phyloP scores from a whole-genome alignment of 1,140 invertebrate species.

The Lordiphosa collinella region DNA sequence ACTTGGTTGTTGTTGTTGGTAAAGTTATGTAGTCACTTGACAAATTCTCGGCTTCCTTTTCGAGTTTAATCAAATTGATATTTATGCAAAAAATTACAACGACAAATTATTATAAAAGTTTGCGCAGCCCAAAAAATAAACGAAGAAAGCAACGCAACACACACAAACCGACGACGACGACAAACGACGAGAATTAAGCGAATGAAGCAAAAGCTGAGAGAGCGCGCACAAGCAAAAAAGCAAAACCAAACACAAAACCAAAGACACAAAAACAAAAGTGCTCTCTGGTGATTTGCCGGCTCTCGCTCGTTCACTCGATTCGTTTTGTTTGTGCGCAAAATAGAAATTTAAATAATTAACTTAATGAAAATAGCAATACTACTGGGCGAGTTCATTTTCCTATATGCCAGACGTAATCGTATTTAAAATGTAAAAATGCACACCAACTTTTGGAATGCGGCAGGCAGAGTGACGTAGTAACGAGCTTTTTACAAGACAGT shows the following conservation, averaged over 20 bases:
- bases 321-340: constrained; percentile 8
- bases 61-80: constrained; percentile 44
- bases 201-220: constrained; percentile 28
- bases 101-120: constrained; percentile 47
- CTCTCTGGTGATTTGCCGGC: constrained; percentile 13
- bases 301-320: constrained; percentile 3
- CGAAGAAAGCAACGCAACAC: constrained; percentile 49
- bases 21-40: constrained; percentile 26
- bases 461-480: constrained; percentile 3
- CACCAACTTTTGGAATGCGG: neutral
- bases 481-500: constrained; percentile 13
- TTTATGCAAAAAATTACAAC: constrained; percentile 62
- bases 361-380: constrained; percentile 40
- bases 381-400: neutral
- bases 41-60: neutral
- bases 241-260: constrained; percentile 15
- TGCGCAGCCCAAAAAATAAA: constrained; percentile 39
- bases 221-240: neutral
- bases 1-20: too few species aligned
- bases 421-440: constrained; percentile 4
- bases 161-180: constrained; percentile 45
- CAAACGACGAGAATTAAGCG: constrained; percentile 40
- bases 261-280: neutral
- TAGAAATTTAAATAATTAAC: constrained; percentile 59
- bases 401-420: neutral